These are phyloP conservation scores for Diabrotica undecimpunctata DNA, from an alignment of 1,140 invertebrate species.

Conservation along the genomic window DNA sequence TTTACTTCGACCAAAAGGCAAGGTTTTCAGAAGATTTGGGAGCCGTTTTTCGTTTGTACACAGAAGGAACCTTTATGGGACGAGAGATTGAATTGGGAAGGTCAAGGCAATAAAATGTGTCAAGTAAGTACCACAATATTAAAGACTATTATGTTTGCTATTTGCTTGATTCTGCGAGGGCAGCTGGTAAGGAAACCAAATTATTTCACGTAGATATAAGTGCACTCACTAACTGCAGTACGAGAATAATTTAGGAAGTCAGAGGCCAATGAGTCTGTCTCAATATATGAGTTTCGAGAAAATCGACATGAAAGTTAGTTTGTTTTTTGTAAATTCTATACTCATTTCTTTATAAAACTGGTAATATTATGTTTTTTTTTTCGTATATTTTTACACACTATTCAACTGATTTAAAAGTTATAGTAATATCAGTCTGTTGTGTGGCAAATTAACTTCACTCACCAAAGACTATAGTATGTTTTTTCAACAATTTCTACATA, in stretches of 20 bases:
- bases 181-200: neutral
- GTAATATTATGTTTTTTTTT: no score
- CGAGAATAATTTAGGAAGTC: neutral
- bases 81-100: constrained; percentile 59
- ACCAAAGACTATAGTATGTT: no score
- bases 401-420: no score
- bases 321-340: no score
- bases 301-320: no score
- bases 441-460: no score
- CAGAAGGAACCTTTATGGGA: constrained; percentile 58
- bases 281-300: no score
- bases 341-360: no score
- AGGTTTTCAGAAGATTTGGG: constrained; percentile 52
- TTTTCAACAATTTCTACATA: no score
- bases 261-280: neutral
- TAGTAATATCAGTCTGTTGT: no score
- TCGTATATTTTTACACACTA: no score
- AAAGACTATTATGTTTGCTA: no score
- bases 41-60: constrained; percentile 60
- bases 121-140: constrained; percentile 53
- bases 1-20: constrained; percentile 45
- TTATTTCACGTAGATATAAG: neutral
- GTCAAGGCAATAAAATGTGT: constrained; percentile 60
- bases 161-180: neutral
- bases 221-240: neutral